These are phyloP conservation scores for Sebastes hubbsi DNA, from an alignment of 2,797 vertebrate genomes.

Conservation along the genomic window DNA sequence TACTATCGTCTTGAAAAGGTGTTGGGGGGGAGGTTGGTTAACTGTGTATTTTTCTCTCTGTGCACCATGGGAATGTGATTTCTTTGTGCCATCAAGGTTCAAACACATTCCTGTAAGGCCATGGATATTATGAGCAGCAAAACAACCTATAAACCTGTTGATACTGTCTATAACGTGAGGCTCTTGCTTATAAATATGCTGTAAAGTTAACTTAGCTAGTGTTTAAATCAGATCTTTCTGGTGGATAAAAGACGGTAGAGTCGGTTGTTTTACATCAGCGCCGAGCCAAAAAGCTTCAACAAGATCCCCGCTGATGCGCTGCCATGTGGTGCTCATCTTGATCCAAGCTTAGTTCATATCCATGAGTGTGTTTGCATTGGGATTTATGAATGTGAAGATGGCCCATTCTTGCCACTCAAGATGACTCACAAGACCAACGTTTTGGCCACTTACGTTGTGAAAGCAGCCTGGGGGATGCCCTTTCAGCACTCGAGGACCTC, in stretches of 20 bases:
- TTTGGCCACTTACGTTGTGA: slow-evolving; percentile 87
- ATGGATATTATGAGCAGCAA: slow-evolving; percentile 67
- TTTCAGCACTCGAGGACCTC: slow-evolving; percentile 84
- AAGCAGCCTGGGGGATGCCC: slow-evolving; percentile 84
- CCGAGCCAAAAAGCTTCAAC: not conserved
- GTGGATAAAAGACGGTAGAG: not conserved
- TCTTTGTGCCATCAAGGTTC: slow-evolving; percentile 79
- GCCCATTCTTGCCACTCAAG: slow-evolving; percentile 87
- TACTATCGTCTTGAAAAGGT: slow-evolving; percentile 79
- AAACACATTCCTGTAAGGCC: slow-evolving; percentile 80
- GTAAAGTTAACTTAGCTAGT: not conserved
- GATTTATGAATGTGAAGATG: slow-evolving; percentile 87
- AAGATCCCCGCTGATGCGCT: slow-evolving; percentile 34
- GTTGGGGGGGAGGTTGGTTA: slow-evolving; percentile 73
- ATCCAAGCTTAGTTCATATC: slow-evolving; percentile 65
- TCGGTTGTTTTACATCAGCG: not conserved
- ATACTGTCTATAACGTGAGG: slow-evolving; percentile 16
- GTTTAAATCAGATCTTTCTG: not conserved
- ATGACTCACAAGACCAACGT: slow-evolving; percentile 90
- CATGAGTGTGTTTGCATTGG: slow-evolving; percentile 77
- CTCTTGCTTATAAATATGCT: not conserved
- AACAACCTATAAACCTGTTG: slow-evolving; percentile 65
- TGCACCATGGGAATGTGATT: slow-evolving; percentile 77
- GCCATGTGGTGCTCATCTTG: slow-evolving; percentile 49
- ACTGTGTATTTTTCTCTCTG: slow-evolving; percentile 73